Evolutionary conservation across 2,888 invertebrate species (phyloP).

Genomic region (Ichneumoninae sp.): DNA sequence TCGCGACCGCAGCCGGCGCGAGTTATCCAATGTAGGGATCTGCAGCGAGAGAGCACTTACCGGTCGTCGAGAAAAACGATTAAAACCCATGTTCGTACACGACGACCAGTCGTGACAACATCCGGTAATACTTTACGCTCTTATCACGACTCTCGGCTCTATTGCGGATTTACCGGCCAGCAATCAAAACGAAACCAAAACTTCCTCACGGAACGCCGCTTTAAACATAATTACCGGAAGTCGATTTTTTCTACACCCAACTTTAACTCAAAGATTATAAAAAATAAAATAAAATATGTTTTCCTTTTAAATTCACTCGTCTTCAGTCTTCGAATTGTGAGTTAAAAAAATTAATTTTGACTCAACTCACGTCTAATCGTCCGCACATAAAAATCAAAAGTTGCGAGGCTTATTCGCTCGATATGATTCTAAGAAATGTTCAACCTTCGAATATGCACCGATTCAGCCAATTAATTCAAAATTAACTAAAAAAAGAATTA

Average conservation of each 20-base stretch:
- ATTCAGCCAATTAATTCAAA: neutral
- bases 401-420: neutral
- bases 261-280: neutral
- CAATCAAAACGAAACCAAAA: constrained; percentile 1
- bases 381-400: too few species aligned
- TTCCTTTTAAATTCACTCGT: neutral
- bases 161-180: constrained; percentile 9
- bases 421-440: neutral
- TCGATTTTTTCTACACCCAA: neutral
- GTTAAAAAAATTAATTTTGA: too few species aligned
- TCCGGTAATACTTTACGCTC: constrained; percentile 35
- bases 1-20: neutral
- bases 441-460: neutral
- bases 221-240: neutral
- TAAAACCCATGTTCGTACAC: neutral
- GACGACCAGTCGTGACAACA: constrained; percentile 22
- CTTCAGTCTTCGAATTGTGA: too few species aligned
- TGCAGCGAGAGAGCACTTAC: constrained; percentile 24
- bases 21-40: constrained; percentile 47
- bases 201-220: neutral
- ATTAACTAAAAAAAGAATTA: neutral
- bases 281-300: neutral
- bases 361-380: too few species aligned
- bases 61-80: constrained; percentile 38
- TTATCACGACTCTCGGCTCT: neutral